Percentiles rank a stretch among this genome's conserved stretches.
Conservation (phyloP, 1,140 invertebrate genomes). For the Arion vulgaris region DNA sequence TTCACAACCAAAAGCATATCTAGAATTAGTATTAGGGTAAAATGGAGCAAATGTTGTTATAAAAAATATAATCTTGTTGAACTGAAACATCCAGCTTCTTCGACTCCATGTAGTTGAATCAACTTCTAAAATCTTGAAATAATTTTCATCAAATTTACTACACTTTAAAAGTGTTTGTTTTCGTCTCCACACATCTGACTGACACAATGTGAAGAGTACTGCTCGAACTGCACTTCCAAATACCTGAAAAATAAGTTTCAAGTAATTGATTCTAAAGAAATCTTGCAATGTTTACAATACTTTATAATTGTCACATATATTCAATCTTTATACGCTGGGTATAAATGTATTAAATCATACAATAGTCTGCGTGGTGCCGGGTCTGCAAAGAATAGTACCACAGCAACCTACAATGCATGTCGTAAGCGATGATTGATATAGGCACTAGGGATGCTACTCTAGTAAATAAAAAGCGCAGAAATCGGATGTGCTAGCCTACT, state of each 20-base stretch:
- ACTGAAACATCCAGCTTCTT: constrained; percentile 67
- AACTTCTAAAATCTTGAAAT: background rate
- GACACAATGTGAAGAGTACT: constrained; percentile 55
- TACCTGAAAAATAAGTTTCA: constrained; percentile 45
- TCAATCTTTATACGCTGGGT: too few species aligned
- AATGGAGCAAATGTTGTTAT: constrained; percentile 69
- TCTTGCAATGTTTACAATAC: background rate
- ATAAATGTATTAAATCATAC: too few species aligned
- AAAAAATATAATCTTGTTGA: constrained; percentile 68
- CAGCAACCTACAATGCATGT: too few species aligned
- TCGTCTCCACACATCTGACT: constrained; percentile 49
- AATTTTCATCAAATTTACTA: background rate
- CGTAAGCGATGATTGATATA: too few species aligned
- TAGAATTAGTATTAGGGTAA: constrained; percentile 61
- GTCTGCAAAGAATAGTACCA: too few species aligned
- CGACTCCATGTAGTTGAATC: constrained; percentile 53
- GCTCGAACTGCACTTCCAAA: constrained; percentile 55
- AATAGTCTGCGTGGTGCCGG: too few species aligned
- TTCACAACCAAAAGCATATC: constrained; percentile 57
- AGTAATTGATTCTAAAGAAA: background rate
- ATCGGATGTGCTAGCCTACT: too few species aligned
- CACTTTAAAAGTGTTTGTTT: background rate
- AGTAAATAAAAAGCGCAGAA: too few species aligned
- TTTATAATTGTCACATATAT: too few species aligned
- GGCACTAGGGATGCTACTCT: too few species aligned